Evolutionary conservation across 1,140 invertebrate genomes (phyloP), one percentile per base, ranked within the genome.

Genomic region (Hyphantria cunea): DNA sequence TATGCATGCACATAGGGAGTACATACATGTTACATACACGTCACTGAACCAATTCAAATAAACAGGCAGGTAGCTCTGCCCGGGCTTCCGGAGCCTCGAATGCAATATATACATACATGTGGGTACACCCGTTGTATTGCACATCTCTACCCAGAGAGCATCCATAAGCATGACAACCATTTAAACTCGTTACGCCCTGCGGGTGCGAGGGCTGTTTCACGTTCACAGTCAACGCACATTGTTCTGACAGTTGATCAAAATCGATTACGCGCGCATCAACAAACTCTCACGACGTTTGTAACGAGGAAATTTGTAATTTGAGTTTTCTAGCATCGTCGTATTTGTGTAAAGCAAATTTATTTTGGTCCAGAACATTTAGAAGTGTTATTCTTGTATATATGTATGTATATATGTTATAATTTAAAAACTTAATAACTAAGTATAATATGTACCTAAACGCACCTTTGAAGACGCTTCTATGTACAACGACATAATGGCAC

Each of bases 151-250:
- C 15, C 45, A 47, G 55, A 10, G 44, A 45, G 45, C 34, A 12
- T 33, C 45, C 55, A 58, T n/a, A n/a, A n/a, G n/a, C n/a, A n/a
- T 58, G 55, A 58, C 55, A 58, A 49, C 55, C 45, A 39, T 58
- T 55, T 58, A 49, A 48, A 58, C 3, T 45, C 55, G 45, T 49
- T 39, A 39, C 32, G 33, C 34, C 45, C 44, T 13, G 34, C 55
- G 32, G 31, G 25, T 25, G 47, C 47, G 7, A 14, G 47, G 47
- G 47, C 47, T 49, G 47, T 31, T 49, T 25, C 6, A 34, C 34
- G 13, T 34, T 45, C 13, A 14, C 52, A 56, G 42, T 25, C 33
- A 48, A 7, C 15, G 55, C 44, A 58, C 55, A 58, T 58, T 48
- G 37, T 33, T 11, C 55, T 49, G 55, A 58, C 55, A 58, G 34